phyloP scores from a whole-genome alignment of 2,888 invertebrate species.

The Athetis lepigone region DNA sequence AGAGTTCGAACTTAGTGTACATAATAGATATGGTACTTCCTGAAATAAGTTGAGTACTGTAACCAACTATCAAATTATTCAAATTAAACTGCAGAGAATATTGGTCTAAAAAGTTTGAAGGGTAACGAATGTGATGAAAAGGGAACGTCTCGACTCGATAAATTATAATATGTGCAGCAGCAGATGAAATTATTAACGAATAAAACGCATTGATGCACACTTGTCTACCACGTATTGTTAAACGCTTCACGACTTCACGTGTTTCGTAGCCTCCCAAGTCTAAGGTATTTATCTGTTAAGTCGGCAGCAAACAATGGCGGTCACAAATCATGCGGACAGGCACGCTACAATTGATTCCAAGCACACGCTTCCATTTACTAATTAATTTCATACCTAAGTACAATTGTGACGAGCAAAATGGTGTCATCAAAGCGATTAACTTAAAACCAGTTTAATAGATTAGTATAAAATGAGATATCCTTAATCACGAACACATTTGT shows the following conservation, averaged over 20 bases:
- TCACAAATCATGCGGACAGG: slow-evolving; percentile 59
- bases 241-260: slow-evolving; percentile 12
- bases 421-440: slow-evolving; percentile 63
- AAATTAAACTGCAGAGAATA: too few species aligned
- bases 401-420: slow-evolving; percentile 59
- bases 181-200: too few species aligned
- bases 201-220: too few species aligned
- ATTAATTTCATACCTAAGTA: slow-evolving; percentile 55
- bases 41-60: too few species aligned
- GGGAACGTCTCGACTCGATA: too few species aligned
- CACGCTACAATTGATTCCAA: slow-evolving; percentile 65
- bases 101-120: too few species aligned
- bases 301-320: slow-evolving; percentile 64
- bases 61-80: too few species aligned
- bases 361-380: slow-evolving; percentile 67
- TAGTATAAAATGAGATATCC: slow-evolving; percentile 8
- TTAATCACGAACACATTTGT: too few species aligned
- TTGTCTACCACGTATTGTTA: too few species aligned
- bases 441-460: slow-evolving; percentile 48
- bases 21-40: not conserved
- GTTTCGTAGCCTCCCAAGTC: slow-evolving; percentile 41
- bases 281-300: slow-evolving; percentile 46
- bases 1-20: not conserved
- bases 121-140: not conserved
- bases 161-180: too few species aligned